phyloP scores from a whole-genome alignment of 2,113 vertebrate genomes.

The Myotis brandtii region DNA sequence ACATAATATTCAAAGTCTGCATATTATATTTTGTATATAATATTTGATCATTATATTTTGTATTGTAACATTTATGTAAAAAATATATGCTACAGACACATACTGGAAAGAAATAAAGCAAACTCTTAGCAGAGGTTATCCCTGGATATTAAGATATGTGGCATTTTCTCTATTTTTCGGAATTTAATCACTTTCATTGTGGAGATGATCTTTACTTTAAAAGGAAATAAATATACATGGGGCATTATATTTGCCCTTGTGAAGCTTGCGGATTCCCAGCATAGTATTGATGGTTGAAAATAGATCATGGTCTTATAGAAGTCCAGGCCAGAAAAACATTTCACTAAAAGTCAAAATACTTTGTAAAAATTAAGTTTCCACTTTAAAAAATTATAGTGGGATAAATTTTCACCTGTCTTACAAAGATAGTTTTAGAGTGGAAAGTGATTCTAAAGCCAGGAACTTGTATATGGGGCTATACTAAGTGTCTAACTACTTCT shows the following conservation, averaged over 20 bases:
- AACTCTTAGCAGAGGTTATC: background rate
- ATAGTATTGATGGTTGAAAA: background rate
- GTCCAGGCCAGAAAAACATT: constrained; percentile 23
- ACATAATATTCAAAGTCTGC: background rate
- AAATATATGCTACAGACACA: background rate
- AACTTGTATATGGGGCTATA: background rate
- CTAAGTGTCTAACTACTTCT: constrained; percentile 52
- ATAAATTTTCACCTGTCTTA: constrained; percentile 19
- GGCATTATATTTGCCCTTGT: background rate
- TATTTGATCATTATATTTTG: background rate
- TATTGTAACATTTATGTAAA: background rate
- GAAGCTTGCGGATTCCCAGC: background rate
- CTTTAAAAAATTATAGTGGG: constrained; percentile 25
- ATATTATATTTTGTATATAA: background rate
- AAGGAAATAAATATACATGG: background rate
- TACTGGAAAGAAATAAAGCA: background rate
- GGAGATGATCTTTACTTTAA: background rate
- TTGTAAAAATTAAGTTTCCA: constrained; percentile 51
- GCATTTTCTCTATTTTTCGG: background rate
- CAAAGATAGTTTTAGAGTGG: constrained; percentile 52
- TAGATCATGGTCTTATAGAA: background rate
- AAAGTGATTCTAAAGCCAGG: constrained; percentile 26
- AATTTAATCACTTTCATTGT: constrained; percentile 4
- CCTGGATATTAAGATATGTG: background rate
- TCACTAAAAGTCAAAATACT: constrained; percentile 41